Conservation (phyloP, 2,113 vertebrate species). For the Gobiocypris rarus region DNA sequence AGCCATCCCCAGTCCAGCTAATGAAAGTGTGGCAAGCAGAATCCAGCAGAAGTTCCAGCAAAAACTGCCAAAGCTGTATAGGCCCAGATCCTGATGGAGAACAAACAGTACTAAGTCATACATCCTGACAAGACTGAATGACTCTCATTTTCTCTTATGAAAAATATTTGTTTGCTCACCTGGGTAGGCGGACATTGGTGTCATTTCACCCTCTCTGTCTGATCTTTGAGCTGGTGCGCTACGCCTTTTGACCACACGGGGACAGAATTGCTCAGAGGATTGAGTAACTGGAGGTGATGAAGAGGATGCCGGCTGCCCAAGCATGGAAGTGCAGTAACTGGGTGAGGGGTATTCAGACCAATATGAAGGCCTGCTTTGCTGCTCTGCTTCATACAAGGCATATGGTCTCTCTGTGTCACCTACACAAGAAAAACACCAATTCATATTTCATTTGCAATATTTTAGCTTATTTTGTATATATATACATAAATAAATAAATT, state of each 20-base stretch:
- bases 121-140: background rate
- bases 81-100: slow-evolving; percentile 75
- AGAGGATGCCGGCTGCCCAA: slow-evolving; percentile 60
- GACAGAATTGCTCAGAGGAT: slow-evolving; percentile 72
- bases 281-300: slow-evolving; percentile 50
- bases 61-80: slow-evolving; percentile 84
- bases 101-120: background rate
- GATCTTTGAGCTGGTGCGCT: slow-evolving; percentile 61
- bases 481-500: too few species aligned
- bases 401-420: slow-evolving; percentile 68
- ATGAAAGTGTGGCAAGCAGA: slow-evolving; percentile 78
- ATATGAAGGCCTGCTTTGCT: slow-evolving; percentile 64
- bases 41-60: slow-evolving; percentile 81
- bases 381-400: slow-evolving; percentile 67
- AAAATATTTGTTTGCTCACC: slow-evolving; percentile 59
- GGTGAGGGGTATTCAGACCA: slow-evolving; percentile 73
- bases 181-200: slow-evolving; percentile 78
- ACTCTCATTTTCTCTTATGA: background rate
- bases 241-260: slow-evolving; percentile 77
- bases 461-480: background rate
- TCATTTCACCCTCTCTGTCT: slow-evolving; percentile 68
- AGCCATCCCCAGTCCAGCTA: slow-evolving; percentile 83
- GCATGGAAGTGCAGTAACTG: slow-evolving; percentile 55
- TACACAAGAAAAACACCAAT: slow-evolving; percentile 42
- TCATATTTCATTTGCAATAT: background rate